A percentile compares a stretch with the other conserved stretches of the same genome.
phyloP scores from a whole-genome alignment of 2,888 invertebrate species.

The Rhabditoides inermis region DNA sequence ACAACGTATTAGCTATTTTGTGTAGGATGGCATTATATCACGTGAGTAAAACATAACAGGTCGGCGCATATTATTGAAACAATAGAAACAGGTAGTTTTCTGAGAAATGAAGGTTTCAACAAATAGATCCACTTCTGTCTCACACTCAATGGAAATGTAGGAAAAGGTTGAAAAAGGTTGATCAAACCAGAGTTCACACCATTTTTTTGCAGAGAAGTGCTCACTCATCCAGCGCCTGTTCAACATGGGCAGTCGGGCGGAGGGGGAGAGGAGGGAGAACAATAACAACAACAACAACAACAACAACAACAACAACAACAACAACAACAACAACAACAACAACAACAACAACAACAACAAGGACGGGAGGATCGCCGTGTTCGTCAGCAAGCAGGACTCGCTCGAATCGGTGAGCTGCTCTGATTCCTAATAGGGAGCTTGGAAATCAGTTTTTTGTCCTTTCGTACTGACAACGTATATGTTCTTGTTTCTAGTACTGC shows the following conservation, averaged over 20 bases:
- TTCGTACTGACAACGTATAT: no score
- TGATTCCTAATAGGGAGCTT: neutral
- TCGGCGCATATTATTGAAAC: no score
- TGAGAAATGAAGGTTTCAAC: no score
- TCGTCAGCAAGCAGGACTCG: slow-evolving; percentile 6
- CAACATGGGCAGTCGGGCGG: slow-evolving; percentile 14
- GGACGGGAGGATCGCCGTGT: neutral
- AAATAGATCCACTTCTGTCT: no score
- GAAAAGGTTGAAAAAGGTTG: neutral
- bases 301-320: neutral
- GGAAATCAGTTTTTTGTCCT: neutral
- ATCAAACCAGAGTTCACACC: slow-evolving; percentile 4
- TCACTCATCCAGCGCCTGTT: slow-evolving; percentile 1
- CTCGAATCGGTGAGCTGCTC: slow-evolving; percentile 4
- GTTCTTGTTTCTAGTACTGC: no score
- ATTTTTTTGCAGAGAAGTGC: slow-evolving; percentile 5
- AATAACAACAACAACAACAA: neutral
- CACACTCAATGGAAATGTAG: no score
- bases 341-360: neutral
- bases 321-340: slow-evolving; percentile 1
- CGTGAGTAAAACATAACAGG: no score
- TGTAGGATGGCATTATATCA: no score
- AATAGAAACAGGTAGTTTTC: no score
- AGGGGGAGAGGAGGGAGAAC: neutral
- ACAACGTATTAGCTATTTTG: no score